These are phyloP conservation scores for Amblyornis subalaris DNA, from an alignment of 2,113 vertebrate genomes.

Conservation along the genomic window DNA sequence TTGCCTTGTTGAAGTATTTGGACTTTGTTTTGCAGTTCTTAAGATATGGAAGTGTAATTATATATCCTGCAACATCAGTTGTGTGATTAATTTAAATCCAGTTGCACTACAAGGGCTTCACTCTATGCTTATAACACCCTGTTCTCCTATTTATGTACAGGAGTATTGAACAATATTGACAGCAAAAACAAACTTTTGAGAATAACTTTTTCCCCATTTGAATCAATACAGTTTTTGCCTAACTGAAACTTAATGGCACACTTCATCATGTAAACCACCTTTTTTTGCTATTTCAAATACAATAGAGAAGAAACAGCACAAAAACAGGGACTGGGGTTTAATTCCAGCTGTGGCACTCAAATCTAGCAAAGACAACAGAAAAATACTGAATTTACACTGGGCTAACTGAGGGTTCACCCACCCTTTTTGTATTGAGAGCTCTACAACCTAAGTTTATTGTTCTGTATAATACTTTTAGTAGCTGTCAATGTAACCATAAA, in stretches of 20 bases:
- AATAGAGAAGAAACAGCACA: background rate
- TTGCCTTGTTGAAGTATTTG: background rate
- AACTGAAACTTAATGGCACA: background rate
- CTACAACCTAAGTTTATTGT: background rate
- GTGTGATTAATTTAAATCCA: background rate
- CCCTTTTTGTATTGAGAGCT: background rate
- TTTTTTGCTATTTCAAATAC: background rate
- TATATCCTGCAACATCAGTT: background rate
- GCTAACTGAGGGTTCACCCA: background rate
- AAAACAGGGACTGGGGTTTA: background rate
- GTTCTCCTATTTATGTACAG: background rate
- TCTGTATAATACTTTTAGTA: background rate
- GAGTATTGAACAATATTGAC: background rate
- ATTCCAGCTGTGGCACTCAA: background rate
- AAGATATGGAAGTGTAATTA: background rate
- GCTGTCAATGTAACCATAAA: background rate
- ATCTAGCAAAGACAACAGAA: background rate
- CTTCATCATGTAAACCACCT: background rate
- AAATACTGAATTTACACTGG: background rate
- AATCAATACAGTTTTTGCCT: background rate
- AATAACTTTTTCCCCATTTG: background rate
- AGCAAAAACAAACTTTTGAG: background rate
- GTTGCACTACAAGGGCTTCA: background rate
- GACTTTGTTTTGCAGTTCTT: background rate
- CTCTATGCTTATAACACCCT: background rate